A percentile compares a stretch with the other conserved stretches of the same genome.
Evolutionary conservation across 2,113 vertebrate species (phyloP).

Genomic region (Onychorhynchus coronatus): DNA sequence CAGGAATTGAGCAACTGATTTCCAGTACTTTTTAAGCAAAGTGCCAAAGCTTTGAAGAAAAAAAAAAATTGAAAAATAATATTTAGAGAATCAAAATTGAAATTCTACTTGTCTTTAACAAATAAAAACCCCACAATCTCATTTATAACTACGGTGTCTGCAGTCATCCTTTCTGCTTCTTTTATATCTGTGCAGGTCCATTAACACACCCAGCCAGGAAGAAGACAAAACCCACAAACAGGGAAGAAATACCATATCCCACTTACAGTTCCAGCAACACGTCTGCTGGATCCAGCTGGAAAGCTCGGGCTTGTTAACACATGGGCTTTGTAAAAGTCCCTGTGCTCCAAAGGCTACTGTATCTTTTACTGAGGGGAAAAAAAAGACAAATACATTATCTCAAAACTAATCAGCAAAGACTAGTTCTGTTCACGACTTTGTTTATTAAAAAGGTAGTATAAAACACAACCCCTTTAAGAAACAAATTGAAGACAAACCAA

Average conservation of each 20-base stretch:
- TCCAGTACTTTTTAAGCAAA: not conserved
- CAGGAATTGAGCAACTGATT: not conserved
- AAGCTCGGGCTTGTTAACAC: not conserved
- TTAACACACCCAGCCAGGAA: not conserved
- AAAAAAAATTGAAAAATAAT: too few species aligned
- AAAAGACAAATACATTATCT: not conserved
- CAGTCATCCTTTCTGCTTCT: not conserved
- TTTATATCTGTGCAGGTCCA: not conserved
- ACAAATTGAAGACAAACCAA: constrained; percentile 43
- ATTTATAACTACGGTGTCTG: rapidly evolving
- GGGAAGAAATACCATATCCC: not conserved
- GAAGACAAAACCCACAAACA: not conserved
- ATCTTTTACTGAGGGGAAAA: not conserved
- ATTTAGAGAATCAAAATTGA: not conserved
- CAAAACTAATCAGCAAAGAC: constrained; percentile 1
- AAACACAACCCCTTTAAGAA: constrained; percentile 63
- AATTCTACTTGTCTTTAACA: not conserved
- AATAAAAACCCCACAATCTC: not conserved
- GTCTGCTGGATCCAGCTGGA: not conserved
- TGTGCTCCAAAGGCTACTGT: not conserved
- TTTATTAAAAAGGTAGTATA: constrained; percentile 67
- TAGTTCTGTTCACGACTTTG: not conserved
- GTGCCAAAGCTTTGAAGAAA: not conserved
- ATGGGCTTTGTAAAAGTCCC: not conserved
- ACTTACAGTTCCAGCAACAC: not conserved